phyloP scores from a whole-genome alignment of 2,113 vertebrate species.

The Sylvietta virens region DNA sequence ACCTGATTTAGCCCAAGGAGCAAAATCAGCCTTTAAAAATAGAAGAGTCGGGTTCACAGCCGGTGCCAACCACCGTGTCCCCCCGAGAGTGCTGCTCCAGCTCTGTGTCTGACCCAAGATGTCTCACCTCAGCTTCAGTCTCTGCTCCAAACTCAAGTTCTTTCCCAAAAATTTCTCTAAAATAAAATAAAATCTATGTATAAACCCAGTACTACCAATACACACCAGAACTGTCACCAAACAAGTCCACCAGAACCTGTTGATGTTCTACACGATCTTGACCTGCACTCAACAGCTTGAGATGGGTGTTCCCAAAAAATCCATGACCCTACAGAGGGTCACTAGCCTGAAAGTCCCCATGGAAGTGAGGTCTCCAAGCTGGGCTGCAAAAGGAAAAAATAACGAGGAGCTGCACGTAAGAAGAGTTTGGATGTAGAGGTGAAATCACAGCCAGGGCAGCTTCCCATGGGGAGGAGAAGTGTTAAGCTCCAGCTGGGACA shows the following conservation, averaged over 20 bases:
- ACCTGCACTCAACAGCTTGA: neutral
- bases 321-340: neutral
- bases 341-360: neutral
- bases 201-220: neutral
- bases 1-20: neutral
- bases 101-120: neutral
- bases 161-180: neutral
- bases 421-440: neutral
- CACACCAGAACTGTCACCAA: neutral
- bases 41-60: neutral
- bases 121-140: neutral
- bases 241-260: neutral
- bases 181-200: neutral
- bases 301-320: neutral
- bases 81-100: neutral
- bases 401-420: neutral
- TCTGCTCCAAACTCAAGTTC: neutral
- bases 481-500: neutral
- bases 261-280: accelerated
- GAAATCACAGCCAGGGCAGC: neutral
- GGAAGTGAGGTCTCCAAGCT: neutral
- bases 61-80: neutral
- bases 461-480: neutral
- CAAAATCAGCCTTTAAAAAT: slow-evolving; percentile 6
- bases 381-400: neutral